Percentiles rank a stretch among this genome's conserved stretches.
phyloP scores from a whole-genome alignment of 2,797 vertebrate genomes.

The Hapalemur alaotrensis region DNA sequence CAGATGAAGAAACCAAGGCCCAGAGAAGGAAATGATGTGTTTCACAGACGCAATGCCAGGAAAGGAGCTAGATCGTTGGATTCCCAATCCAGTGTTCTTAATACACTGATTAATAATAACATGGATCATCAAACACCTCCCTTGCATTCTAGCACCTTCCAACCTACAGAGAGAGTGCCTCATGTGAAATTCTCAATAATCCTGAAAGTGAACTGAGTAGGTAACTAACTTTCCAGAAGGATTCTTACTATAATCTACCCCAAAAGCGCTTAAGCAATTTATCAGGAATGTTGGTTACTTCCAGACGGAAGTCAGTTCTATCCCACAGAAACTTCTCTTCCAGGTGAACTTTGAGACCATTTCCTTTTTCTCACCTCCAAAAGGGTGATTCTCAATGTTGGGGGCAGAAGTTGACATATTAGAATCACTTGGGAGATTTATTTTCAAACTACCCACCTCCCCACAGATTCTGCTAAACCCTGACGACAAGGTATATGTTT shows the following conservation, averaged over 20 bases:
- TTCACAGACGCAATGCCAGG: background rate
- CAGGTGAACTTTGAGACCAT: background rate
- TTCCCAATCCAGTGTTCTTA: background rate
- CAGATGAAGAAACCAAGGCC: background rate
- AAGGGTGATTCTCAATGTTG: background rate
- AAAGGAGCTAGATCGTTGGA: background rate
- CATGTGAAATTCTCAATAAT: background rate
- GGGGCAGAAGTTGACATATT: background rate
- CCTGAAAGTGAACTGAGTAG: background rate
- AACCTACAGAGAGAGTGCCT: background rate
- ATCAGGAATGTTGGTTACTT: background rate
- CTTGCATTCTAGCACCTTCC: background rate
- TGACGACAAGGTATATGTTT: background rate
- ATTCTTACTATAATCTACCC: background rate
- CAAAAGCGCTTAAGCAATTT: background rate
- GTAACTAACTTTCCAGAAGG: background rate
- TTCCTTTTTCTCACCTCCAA: background rate
- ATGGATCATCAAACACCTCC: background rate
- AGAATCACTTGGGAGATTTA: background rate
- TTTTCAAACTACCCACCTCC: background rate
- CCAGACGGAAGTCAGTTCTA: background rate
- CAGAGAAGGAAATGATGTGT: no score
- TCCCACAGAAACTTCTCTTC: background rate
- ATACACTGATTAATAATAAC: rapidly evolving
- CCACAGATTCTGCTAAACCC: background rate